Base-by-base conservation (phyloP, 2,888 invertebrate species). In the Tanytarsus gracilentus region DNA sequence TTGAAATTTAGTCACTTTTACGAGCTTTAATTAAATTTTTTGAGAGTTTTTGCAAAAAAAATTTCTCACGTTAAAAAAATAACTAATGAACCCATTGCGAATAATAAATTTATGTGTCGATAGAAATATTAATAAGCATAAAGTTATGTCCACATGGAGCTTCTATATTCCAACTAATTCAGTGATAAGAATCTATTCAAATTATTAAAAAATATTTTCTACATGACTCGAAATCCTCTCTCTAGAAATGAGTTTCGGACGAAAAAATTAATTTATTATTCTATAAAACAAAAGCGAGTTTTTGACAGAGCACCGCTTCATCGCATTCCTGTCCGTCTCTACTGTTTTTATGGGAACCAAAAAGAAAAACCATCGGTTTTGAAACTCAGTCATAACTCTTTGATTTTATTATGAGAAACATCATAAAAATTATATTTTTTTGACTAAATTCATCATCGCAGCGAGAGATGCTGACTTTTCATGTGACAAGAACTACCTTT, bases 221-320 rank as follows among this genome's bases (percentile, higher is more conserved):
- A n/a, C n/a, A n/a, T n/a, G n/a, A n/a, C n/a, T n/a, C n/a, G n/a
- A n/a, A n/a, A n/a, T n/a, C n/a, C n/a, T n/a, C n/a, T n/a, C n/a
- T n/a, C n/a, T n/a, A 44, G 23, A 44, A 44, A 40, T 18, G n/a
- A 16, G 14, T 44, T 21, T 44, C 18, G 23, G 23, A 44, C 11
- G 11, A 16, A 16, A 21, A 23, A n/a, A 16, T 49, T 49, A 40
- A 40, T 55, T 55, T 55, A 55, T 55, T 55, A 40, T 33, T 40
- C 55, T 29, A 55, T 55, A 55, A 55, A 55, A 55, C 55, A 55
- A 55, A 51, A 55, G 55, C 40, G 55, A 25, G 55, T 55, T 55
- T 40, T 27, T 16, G 51, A n/a, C 40, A 9, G 18, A 23, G 18
- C 23, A 44, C 44, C 44, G 44, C 44, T 44, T 44, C 44, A 44